These are phyloP conservation scores for Vulpes ferrilata DNA, from an alignment of 2,113 vertebrate genomes.

Conservation along the genomic window DNA sequence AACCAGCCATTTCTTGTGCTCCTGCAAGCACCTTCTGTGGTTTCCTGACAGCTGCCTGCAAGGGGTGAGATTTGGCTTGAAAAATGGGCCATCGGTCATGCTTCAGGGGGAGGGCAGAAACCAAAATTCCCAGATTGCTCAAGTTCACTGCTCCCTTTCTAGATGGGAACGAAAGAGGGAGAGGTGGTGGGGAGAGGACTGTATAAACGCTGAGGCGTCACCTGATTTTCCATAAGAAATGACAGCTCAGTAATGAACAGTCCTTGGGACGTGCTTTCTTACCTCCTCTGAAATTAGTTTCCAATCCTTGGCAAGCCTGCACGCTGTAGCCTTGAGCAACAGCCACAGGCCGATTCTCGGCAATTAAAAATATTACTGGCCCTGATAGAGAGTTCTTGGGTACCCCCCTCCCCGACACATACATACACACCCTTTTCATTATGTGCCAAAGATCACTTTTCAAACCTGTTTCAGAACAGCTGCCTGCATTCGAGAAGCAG, in stretches of 20 bases:
- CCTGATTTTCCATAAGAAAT: constrained; percentile 80
- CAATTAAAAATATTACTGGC: constrained; percentile 80
- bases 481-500: constrained; percentile 57
- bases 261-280: constrained; percentile 64
- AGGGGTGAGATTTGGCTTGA: constrained; percentile 86
- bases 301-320: constrained; percentile 67
- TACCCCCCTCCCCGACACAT: neutral
- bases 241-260: constrained; percentile 76
- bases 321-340: constrained; percentile 66
- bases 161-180: neutral
- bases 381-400: constrained; percentile 66
- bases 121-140: constrained; percentile 83
- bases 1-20: constrained; percentile 89
- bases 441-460: constrained; percentile 81
- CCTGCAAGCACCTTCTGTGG: constrained; percentile 90
- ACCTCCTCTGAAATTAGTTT: constrained; percentile 70
- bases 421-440: constrained; percentile 73
- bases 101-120: constrained; percentile 75
- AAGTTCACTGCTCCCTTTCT: constrained; percentile 78
- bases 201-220: constrained; percentile 74
- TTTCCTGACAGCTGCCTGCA: constrained; percentile 90
- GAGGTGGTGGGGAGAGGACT: constrained; percentile 52
- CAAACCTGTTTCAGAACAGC: constrained; percentile 84
- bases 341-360: constrained; percentile 68
- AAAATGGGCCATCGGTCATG: constrained; percentile 89